phyloP scores from a whole-genome alignment of 2,113 vertebrate genomes.

The Ancistrus triradiatus region DNA sequence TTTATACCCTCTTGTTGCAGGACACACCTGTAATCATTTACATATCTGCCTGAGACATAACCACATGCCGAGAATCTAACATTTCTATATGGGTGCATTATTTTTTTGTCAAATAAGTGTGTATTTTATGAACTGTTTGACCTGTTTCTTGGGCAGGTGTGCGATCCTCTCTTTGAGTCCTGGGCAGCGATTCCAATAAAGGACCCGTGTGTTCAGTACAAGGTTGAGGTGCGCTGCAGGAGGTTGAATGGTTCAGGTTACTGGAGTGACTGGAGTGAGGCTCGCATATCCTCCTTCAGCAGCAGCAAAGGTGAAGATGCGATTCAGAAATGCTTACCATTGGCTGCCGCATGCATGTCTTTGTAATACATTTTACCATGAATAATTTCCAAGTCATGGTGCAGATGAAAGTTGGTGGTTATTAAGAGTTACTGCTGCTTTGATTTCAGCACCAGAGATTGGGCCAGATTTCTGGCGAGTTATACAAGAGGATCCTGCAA shows the following conservation, averaged over 20 bases:
- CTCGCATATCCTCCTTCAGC: slow-evolving; percentile 58
- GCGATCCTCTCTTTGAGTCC: slow-evolving; percentile 40
- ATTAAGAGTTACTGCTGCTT: no score
- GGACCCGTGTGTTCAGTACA: slow-evolving; percentile 69
- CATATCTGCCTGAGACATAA: no score
- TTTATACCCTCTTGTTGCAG: no score
- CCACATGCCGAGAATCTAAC: no score
- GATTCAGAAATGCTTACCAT: no score
- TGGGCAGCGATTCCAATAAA: slow-evolving; percentile 50
- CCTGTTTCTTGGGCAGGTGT: slow-evolving; percentile 50
- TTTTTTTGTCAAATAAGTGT: neutral
- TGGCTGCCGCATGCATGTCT: no score
- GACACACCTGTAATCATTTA: neutral
- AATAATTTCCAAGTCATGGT: no score
- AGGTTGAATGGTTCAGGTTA: slow-evolving; percentile 61
- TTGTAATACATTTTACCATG: no score
- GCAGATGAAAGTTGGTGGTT: no score
- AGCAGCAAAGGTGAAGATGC: slow-evolving; percentile 75
- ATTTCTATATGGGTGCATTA: no score
- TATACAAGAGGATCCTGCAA: slow-evolving; percentile 60
- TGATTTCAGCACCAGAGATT: slow-evolving; percentile 74
- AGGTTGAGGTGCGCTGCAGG: slow-evolving; percentile 76
- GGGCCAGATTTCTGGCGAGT: slow-evolving; percentile 90
- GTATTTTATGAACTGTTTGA: no score
- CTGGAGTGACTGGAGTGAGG: slow-evolving; percentile 85